These are phyloP conservation scores for Aphelenchoides fujianensis DNA, from an alignment of 1,140 invertebrate genomes.

Conservation along the genomic window DNA sequence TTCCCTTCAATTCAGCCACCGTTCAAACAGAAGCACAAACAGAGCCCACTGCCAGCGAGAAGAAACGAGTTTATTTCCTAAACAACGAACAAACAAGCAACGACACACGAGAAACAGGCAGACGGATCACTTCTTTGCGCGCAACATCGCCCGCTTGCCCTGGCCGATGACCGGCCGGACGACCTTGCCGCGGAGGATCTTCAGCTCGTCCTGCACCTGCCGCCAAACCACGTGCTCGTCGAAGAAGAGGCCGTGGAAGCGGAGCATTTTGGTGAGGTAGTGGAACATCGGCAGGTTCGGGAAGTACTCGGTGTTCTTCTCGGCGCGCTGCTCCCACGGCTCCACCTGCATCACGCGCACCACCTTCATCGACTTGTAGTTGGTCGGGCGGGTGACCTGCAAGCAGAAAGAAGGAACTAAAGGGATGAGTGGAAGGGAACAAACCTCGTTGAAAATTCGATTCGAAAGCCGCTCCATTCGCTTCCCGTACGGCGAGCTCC, in stretches of 20 bases:
- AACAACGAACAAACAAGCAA: not conserved
- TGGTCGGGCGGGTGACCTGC: slow-evolving; percentile 33
- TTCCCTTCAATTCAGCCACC: no score
- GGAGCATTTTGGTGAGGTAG: slow-evolving; percentile 60
- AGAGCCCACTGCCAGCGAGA: no score
- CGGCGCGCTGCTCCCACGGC: slow-evolving; percentile 54
- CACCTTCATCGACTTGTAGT: slow-evolving; percentile 47
- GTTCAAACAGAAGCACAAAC: no score
- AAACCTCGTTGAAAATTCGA: slow-evolving; percentile 59
- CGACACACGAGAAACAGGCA: no score
- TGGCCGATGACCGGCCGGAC: slow-evolving; percentile 55
- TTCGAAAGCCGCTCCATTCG: slow-evolving; percentile 56
- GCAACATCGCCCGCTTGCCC: slow-evolving; percentile 51
- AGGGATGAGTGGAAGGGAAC: slow-evolving; percentile 25
- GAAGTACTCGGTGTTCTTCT: slow-evolving; percentile 50
- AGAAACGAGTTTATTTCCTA: not conserved
- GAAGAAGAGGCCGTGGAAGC: slow-evolving; percentile 57
- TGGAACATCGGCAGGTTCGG: slow-evolving; percentile 62
- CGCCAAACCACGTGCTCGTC: slow-evolving; percentile 60
- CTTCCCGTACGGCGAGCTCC: slow-evolving; percentile 56
- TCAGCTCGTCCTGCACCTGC: slow-evolving; percentile 57
- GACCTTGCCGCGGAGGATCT: slow-evolving; percentile 54
- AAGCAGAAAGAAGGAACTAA: slow-evolving; percentile 15
- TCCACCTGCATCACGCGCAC: slow-evolving; percentile 57
- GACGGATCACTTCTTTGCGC: slow-evolving; percentile 23